These are phyloP conservation scores for Orthonyx spaldingii DNA, from an alignment of 2,113 vertebrate genomes.

Conservation along the genomic window DNA sequence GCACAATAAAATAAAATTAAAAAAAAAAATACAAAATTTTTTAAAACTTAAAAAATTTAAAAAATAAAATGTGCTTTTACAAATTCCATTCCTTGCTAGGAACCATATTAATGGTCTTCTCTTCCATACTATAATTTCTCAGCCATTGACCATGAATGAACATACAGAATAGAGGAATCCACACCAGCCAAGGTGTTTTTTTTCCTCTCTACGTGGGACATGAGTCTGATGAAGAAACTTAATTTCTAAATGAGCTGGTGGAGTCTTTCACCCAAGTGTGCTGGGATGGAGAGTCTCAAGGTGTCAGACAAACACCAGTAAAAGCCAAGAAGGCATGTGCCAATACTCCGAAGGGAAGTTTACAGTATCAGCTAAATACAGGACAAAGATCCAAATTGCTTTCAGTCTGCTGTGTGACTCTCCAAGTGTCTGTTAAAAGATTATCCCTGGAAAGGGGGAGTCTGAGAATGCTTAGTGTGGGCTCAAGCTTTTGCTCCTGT, in stretches of 20 bases:
- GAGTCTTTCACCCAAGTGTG: neutral
- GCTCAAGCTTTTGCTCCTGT: neutral
- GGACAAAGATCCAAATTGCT: neutral
- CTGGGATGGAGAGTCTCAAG: neutral
- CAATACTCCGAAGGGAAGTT: neutral
- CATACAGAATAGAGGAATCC: neutral
- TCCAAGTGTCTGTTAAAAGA: neutral
- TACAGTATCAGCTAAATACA: neutral
- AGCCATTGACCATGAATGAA: neutral
- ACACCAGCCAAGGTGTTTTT: neutral
- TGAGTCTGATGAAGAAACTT: neutral
- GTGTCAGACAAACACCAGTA: neutral
- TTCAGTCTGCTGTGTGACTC: neutral
- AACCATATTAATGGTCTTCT: neutral
- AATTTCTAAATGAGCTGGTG: neutral
- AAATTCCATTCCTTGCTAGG: neutral
- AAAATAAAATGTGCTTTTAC: neutral
- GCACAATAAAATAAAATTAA: neutral
- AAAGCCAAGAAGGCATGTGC: neutral
- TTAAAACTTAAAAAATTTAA: neutral
- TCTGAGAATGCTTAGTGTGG: accelerated
- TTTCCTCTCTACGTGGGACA: neutral
- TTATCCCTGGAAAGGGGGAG: neutral
- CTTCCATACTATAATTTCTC: neutral
- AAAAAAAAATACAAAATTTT: neutral